phyloP scores from a whole-genome alignment of 2,113 vertebrate genomes.

The Hypanus sabinus region DNA sequence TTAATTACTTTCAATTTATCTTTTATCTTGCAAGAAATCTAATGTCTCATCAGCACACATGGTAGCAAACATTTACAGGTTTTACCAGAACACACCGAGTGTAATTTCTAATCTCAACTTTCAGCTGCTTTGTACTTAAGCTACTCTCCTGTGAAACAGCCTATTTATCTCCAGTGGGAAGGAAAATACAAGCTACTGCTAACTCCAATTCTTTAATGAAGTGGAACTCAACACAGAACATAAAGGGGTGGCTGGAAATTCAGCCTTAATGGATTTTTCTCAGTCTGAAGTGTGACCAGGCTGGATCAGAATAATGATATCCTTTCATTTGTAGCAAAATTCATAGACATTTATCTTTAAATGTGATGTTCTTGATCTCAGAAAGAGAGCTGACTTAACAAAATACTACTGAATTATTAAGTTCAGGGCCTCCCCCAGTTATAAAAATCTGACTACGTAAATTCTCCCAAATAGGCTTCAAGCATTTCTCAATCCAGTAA shows the following conservation, averaged over 20 bases:
- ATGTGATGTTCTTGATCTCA: neutral
- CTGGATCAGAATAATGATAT: neutral
- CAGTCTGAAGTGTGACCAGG: neutral
- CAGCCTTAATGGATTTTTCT: neutral
- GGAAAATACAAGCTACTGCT: neutral
- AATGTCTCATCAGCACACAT: neutral
- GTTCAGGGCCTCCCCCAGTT: neutral
- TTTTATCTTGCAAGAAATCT: constrained; percentile 13
- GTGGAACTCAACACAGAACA: constrained; percentile 3
- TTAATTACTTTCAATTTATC: neutral
- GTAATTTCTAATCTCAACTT: neutral
- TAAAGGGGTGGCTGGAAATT: neutral
- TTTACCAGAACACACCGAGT: neutral
- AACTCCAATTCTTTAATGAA: constrained; percentile 18
- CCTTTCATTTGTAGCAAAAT: neutral
- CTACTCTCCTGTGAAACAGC: neutral
- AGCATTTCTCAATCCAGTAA: too few relatives aligned
- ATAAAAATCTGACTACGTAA: too few relatives aligned
- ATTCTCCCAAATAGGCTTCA: too few relatives aligned
- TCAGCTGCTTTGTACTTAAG: neutral
- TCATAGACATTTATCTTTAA: neutral
- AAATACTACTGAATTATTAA: neutral
- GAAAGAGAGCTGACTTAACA: neutral
- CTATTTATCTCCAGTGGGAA: neutral
- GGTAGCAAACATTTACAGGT: neutral